A percentile compares a stretch with the other conserved stretches of the same genome.
Evolutionary conservation across 2,797 vertebrate species (phyloP).

Genomic region (Liasis olivaceus): DNA sequence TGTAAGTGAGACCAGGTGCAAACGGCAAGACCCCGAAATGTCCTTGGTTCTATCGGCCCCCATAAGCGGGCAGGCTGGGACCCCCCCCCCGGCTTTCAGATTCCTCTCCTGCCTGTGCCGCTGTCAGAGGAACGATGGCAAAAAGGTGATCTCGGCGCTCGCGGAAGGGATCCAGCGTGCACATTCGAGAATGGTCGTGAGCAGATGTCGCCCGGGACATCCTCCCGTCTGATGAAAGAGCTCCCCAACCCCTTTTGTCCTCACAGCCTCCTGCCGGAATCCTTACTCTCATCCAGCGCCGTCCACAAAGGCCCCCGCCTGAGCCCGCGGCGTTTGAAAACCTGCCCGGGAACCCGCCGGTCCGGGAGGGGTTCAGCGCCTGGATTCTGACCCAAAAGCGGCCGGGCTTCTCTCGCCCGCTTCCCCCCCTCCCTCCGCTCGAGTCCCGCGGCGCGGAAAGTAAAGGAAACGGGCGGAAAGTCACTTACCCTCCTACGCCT

Average conservation of each 20-base stretch:
- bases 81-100: not conserved
- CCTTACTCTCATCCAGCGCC: not conserved
- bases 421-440: not conserved
- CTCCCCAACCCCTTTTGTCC: not conserved
- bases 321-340: too few relatives aligned
- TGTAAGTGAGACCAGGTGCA: not conserved
- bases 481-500: slow-evolving; percentile 91
- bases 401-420: too few relatives aligned
- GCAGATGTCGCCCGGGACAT: not conserved
- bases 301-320: too few relatives aligned
- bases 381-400: not conserved
- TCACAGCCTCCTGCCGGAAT: not conserved
- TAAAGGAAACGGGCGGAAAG: not conserved
- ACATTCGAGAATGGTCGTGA: not conserved
- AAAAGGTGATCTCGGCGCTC: not conserved
- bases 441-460: too few relatives aligned
- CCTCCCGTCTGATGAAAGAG: not conserved
- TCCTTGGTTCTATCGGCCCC: not conserved
- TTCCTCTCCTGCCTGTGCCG: not conserved
- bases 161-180: not conserved
- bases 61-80: not conserved
- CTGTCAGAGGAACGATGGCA: not conserved
- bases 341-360: too few relatives aligned
- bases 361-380: not conserved
- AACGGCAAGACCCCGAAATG: not conserved